Evolutionary conservation across 2,888 invertebrate genomes (phyloP).

Genomic region (Melanchra persicariae): DNA sequence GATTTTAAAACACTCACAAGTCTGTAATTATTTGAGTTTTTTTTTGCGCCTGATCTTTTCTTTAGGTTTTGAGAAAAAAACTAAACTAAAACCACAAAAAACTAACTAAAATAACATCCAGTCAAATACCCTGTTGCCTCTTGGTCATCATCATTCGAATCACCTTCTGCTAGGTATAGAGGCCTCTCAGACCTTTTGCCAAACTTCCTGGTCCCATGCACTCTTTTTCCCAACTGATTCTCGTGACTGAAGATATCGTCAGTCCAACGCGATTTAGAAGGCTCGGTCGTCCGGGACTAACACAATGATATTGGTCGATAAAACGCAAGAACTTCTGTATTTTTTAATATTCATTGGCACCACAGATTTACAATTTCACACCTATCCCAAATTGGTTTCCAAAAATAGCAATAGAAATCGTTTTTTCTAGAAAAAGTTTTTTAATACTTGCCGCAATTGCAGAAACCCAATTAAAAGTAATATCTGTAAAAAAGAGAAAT

Average conservation of each 20-base stretch:
- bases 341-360: background rate
- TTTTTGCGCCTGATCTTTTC: too few relatives aligned
- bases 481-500: constrained; percentile 56
- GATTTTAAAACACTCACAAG: too few relatives aligned
- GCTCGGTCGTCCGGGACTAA: too few relatives aligned
- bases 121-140: too few relatives aligned
- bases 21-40: too few relatives aligned
- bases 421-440: constrained; percentile 24
- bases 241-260: background rate
- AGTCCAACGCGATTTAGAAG: background rate
- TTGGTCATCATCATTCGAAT: too few relatives aligned
- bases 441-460: constrained; percentile 14
- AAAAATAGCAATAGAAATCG: constrained; percentile 28
- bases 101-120: too few relatives aligned
- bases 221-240: background rate
- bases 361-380: constrained; percentile 13
- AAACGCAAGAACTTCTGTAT: background rate
- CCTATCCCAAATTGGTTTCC: constrained; percentile 5
- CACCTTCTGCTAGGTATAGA: too few relatives aligned
- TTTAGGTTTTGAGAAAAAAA: too few relatives aligned
- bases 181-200: too few relatives aligned
- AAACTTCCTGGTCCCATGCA: too few relatives aligned
- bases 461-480: constrained; percentile 42
- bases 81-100: too few relatives aligned
- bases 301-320: background rate